Conservation (phyloP, 2,113 vertebrate genomes). For the Mus spicilegus region DNA sequence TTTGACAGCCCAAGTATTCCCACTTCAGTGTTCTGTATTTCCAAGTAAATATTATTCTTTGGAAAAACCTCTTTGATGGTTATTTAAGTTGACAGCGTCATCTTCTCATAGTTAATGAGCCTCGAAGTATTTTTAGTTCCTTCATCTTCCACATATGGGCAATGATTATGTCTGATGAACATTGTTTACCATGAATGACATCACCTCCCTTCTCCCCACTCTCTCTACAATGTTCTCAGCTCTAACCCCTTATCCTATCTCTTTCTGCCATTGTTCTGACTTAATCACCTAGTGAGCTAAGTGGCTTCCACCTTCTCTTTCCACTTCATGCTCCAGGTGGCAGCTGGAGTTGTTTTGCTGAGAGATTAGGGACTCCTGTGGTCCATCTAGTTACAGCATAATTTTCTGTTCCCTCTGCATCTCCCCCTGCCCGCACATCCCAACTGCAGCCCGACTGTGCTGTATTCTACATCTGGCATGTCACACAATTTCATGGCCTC, state of each 20-base stretch:
- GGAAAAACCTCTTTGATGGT: not conserved
- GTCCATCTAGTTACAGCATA: not conserved
- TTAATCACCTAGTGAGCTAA: not conserved
- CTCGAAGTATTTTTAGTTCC: not conserved
- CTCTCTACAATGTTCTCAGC: not conserved
- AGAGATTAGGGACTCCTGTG: not conserved
- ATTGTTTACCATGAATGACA: not conserved
- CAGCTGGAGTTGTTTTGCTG: not conserved
- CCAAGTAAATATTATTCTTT: conserved; percentile 13
- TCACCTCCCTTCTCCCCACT: not conserved
- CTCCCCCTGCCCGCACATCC: too few relatives aligned
- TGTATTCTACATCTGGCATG: not conserved
- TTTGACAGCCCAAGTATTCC: not conserved
- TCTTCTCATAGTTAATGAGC: not conserved
- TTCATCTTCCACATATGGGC: not conserved
- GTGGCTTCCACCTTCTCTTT: not conserved
- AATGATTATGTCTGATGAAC: not conserved
- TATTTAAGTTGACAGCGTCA: not conserved
- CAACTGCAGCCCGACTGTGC: not conserved
- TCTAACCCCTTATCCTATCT: not conserved
- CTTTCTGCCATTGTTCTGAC: not conserved
- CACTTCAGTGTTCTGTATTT: not conserved
- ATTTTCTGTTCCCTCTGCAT: not conserved
- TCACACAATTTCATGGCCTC: not conserved
- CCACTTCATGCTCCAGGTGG: not conserved